phyloP scores from a whole-genome alignment of 2,113 vertebrate genomes.

The Bubo bubo region DNA sequence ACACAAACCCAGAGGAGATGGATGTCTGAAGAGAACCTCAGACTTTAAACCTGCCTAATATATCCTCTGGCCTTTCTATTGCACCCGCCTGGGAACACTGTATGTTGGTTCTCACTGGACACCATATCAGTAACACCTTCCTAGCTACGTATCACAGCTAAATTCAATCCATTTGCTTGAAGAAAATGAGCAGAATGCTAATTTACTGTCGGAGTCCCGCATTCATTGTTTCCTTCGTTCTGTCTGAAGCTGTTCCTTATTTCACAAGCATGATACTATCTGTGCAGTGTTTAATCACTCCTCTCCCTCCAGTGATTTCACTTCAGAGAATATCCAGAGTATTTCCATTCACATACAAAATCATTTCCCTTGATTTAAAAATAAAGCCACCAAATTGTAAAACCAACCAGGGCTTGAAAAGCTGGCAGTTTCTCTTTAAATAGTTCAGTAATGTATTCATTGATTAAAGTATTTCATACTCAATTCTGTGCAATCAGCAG shows the following conservation, averaged over 20 bases:
- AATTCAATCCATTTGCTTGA: neutral
- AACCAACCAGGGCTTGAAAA: neutral
- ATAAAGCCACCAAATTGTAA: neutral
- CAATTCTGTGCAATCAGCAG: constrained; percentile 49
- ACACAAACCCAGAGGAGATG: neutral
- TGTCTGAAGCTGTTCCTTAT: neutral
- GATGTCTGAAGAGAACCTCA: neutral
- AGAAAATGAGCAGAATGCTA: neutral
- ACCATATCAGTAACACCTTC: neutral
- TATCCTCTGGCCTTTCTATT: too few species aligned
- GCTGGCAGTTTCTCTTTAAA: neutral
- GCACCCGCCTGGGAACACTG: too few species aligned
- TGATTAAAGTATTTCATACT: constrained; percentile 10
- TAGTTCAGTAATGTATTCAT: neutral
- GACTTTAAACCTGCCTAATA: neutral
- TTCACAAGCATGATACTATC: fast-evolving
- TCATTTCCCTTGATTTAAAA: neutral
- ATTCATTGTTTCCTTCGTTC: neutral
- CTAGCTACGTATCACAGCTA: too few species aligned
- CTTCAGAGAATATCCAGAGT: neutral
- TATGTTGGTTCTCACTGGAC: too few species aligned
- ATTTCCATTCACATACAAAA: neutral
- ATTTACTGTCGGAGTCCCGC: neutral
- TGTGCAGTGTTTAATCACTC: neutral
- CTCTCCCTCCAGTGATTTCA: neutral